Evolutionary conservation across 2,888 invertebrate species (phyloP).

Genomic region (Dasysyrphus tricinctus): DNA sequence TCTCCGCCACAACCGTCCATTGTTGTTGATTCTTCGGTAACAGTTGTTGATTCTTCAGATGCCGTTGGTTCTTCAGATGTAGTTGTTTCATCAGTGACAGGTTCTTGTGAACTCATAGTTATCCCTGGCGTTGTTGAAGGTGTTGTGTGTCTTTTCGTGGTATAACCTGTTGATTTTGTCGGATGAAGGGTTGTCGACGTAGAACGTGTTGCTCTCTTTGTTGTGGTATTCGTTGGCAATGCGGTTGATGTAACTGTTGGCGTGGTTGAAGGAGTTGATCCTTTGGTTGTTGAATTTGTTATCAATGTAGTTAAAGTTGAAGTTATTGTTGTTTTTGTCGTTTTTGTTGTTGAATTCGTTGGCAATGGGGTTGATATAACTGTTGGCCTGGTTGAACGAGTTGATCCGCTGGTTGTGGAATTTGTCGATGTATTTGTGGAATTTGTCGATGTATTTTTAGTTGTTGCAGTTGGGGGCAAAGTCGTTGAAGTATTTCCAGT

Average conservation of each 20-base stretch:
- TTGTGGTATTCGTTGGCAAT: neutral
- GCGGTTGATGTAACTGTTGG: neutral
- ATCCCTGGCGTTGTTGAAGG: neutral
- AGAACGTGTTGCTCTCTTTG: constrained; percentile 30
- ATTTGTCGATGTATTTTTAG: too few species aligned
- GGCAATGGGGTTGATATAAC: neutral
- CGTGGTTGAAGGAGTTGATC: neutral
- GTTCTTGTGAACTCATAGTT: constrained; percentile 16
- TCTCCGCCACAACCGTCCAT: neutral
- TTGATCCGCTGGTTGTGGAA: neutral
- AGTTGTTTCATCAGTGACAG: neutral
- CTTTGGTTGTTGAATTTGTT: neutral
- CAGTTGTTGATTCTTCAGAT: constrained; percentile 6
- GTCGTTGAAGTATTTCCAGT: constrained; percentile 34
- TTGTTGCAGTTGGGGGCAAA: neutral
- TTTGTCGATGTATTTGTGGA: neutral
- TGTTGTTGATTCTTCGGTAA: constrained; percentile 7
- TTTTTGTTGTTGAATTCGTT: neutral
- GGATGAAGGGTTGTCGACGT: too few species aligned
- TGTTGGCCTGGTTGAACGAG: neutral
- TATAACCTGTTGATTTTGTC: neutral
- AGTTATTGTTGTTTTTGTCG: neutral
- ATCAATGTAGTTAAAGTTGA: neutral
- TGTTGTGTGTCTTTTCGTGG: neutral
- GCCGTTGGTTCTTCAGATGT: constrained; percentile 6